Evolutionary conservation across 2,888 invertebrate genomes (phyloP), one percentile per base, ranked within the genome.

Genomic region (Ormyrus labotus): DNA sequence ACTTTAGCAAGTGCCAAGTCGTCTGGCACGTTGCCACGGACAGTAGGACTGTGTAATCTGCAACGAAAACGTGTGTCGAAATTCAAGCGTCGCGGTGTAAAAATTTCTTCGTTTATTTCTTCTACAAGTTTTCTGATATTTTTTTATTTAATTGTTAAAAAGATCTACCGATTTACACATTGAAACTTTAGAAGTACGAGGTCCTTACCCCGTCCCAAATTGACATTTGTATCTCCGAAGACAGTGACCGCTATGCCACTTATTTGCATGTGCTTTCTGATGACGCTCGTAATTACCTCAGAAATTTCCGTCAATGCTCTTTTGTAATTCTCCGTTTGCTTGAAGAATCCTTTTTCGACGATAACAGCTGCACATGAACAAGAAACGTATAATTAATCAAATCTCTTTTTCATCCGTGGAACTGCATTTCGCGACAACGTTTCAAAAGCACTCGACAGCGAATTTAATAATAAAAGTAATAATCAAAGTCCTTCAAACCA

Each of bases 21-120:
- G 94, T 94, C 77, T 92, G 88, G 88, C 96, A 96, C 5, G 95
- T 94, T n/a, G 95, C 94, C 68, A 96, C 91, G 61, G 95, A 95
- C 81, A 96, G 92, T 72, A 96, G 93, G 50, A 95, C 95, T 67
- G 95, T 92, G 84, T 94, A 94, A 89, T 95, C 96, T 96, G 68
- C 19, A 73, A 74, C 53, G 0, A 6, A 6, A 47, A 68, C 63
- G 53, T 70, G 47, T 53, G 3, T 60, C 34, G 34, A 34, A 4
- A 34, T 0, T 34, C 34, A 34, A 34, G 34, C 34, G 34, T 34
- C 34, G 34, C 34, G 3, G 34, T 34, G 34, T 4, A 34, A 34
- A 34, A 3, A 4, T 2, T 34, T 4, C 3, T 34, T 34, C 34
- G 34, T 34, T 34, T 34, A 34, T 34, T 34, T 34, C 34, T 34